phyloP scores from a whole-genome alignment of 2,888 invertebrate species.

The Ichneumoninae sp. region DNA sequence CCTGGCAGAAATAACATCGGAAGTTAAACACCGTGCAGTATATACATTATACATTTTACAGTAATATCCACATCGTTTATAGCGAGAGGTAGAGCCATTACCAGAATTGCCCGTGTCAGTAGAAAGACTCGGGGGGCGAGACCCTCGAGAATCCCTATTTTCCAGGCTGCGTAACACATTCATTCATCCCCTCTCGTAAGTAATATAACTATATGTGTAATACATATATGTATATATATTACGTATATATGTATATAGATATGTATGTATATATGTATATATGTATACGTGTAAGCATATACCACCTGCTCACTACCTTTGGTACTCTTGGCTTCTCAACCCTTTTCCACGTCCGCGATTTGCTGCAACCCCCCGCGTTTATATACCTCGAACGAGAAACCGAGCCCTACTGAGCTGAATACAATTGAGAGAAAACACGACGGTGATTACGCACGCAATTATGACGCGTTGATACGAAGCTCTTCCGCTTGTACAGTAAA shows the following conservation, averaged over 20 bases:
- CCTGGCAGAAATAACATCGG: constrained; percentile 54
- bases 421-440: constrained; percentile 72
- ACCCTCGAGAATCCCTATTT: constrained; percentile 59
- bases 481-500: constrained; percentile 64
- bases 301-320: constrained; percentile 38
- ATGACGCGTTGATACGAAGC: constrained; percentile 76
- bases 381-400: constrained; percentile 56
- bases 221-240: not conserved
- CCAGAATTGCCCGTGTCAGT: constrained; percentile 58
- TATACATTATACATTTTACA: constrained; percentile 25
- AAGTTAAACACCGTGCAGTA: constrained; percentile 50
- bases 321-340: constrained; percentile 35
- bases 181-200: constrained; percentile 52
- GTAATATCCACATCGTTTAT: constrained; percentile 38
- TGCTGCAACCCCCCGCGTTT: constrained; percentile 33
- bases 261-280: not conserved
- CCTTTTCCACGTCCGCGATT: constrained; percentile 30
- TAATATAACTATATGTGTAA: constrained; percentile 11
- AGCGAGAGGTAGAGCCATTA: constrained; percentile 49
- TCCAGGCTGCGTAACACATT: constrained; percentile 66
- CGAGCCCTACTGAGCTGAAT: constrained; percentile 61
- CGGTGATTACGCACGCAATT: constrained; percentile 79
- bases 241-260: not conserved
- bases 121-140: constrained; percentile 36
- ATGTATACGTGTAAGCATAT: not conserved